These are phyloP conservation scores for Ochotona curzoniae DNA, from an alignment of 2,113 vertebrate genomes.

Conservation along the genomic window DNA sequence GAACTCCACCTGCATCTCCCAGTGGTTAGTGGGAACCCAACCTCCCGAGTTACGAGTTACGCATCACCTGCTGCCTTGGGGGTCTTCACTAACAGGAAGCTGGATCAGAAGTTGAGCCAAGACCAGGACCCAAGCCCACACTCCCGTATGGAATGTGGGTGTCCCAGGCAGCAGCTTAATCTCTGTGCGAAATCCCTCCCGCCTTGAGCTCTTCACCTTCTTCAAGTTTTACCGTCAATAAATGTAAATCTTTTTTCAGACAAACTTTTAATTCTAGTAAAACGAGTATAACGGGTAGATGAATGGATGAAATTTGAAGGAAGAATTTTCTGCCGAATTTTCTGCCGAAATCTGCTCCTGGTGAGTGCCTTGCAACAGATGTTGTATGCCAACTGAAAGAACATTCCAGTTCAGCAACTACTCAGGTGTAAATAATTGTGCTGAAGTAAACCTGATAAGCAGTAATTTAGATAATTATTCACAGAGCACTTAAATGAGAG, in stretches of 20 bases:
- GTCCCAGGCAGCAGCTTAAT: too few species aligned
- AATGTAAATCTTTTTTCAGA: background rate
- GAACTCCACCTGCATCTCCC: too few species aligned
- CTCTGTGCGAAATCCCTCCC: too few species aligned
- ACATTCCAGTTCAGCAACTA: background rate
- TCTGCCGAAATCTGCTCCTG: background rate
- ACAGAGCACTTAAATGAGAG: background rate
- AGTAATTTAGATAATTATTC: conserved; percentile 36
- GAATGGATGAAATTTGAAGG: background rate
- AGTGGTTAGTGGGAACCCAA: too few species aligned
- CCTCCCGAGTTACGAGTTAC: too few species aligned
- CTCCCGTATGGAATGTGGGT: too few species aligned
- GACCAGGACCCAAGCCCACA: too few species aligned
- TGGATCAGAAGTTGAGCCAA: too few species aligned
- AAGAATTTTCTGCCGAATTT: background rate
- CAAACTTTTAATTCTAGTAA: background rate
- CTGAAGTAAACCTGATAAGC: background rate
- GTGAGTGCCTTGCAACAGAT: background rate
- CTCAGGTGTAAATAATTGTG: background rate
- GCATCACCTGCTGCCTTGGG: too few species aligned
- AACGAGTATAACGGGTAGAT: background rate
- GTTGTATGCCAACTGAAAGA: conserved; percentile 24
- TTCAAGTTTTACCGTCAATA: conserved; percentile 40
- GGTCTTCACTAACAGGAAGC: too few species aligned
- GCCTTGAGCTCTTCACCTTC: conserved; percentile 43